phyloP scores from a whole-genome alignment of 2,888 invertebrate genomes.

The Apamea sordens region DNA sequence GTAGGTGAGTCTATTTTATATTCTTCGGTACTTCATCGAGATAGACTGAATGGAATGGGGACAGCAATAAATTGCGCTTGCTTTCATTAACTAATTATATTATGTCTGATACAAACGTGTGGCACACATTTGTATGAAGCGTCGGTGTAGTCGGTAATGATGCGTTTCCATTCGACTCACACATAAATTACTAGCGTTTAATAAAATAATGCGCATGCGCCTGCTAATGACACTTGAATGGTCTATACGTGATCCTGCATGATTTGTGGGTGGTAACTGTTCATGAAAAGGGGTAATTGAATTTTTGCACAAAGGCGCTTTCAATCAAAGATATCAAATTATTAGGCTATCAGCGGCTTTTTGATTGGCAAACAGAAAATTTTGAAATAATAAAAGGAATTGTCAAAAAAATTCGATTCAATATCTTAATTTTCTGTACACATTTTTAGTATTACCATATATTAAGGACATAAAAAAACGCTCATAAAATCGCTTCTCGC shows the following conservation, averaged over 20 bases:
- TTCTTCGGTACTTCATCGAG: conserved; percentile 22
- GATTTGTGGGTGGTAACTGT: conserved; percentile 51
- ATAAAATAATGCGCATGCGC: conserved; percentile 64
- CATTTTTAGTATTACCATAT: neutral
- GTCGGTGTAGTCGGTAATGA: conserved; percentile 52
- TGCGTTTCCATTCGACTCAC: conserved; percentile 59
- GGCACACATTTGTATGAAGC: conserved; percentile 46
- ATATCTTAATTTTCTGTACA: neutral
- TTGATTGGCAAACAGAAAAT: neutral
- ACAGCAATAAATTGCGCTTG: conserved; percentile 41
- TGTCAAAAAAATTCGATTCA: neutral
- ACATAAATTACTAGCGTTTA: conserved; percentile 62
- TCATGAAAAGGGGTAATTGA: conserved; percentile 22
- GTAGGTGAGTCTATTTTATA: conserved; percentile 17
- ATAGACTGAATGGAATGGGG: conserved; percentile 27
- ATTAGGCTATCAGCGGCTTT: neutral
- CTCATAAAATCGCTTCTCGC: conserved; percentile 42
- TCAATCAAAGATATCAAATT: conserved; percentile 7
- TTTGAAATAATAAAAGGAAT: neutral
- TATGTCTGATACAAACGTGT: conserved; percentile 58
- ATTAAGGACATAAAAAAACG: conserved; percentile 14
- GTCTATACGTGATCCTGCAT: conserved; percentile 67
- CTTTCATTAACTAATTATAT: conserved; percentile 63
- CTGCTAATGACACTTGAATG: conserved; percentile 68
- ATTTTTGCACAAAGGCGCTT: conserved; percentile 7